Evolutionary conservation across 2,797 vertebrate genomes (phyloP).

Genomic region (Lagodon rhomboides): DNA sequence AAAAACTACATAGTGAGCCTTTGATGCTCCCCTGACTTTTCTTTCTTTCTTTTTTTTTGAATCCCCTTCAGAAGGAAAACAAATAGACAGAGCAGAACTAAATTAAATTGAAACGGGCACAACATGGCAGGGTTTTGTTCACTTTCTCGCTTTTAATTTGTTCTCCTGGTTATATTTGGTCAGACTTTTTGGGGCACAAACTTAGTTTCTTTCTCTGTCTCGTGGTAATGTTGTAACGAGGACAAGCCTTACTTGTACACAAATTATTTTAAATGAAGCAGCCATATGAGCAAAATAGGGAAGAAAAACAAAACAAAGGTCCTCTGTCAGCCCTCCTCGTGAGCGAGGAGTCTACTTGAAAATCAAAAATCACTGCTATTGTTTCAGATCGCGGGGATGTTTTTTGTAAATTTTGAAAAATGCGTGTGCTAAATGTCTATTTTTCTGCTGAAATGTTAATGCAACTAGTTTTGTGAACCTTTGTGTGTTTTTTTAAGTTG

Average conservation of each 20-base stretch:
- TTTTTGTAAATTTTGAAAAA: conserved; percentile 74
- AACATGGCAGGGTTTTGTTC: conserved; percentile 3
- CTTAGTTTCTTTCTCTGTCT: conserved; percentile 28
- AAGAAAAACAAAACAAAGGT: not conserved
- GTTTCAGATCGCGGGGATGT: conserved; percentile 59
- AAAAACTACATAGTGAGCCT: too few relatives aligned
- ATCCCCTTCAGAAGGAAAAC: not conserved
- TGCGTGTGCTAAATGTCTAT: conserved; percentile 77
- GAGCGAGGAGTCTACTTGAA: conserved; percentile 77
- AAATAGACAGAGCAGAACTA: not conserved
- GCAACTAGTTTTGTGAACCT: conserved; percentile 75
- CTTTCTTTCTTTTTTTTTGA: too few relatives aligned
- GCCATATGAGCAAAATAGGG: conserved; percentile 67
- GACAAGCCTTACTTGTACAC: conserved; percentile 43
- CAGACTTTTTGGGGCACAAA: not conserved
- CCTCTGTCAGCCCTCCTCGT: conserved; percentile 45
- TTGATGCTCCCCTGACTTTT: too few relatives aligned
- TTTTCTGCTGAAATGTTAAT: conserved; percentile 79
- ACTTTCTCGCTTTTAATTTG: conserved; percentile 8
- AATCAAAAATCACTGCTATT: conserved; percentile 53
- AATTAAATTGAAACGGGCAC: not conserved
- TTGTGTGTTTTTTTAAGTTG: conserved; percentile 59
- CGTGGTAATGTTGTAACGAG: conserved; percentile 20
- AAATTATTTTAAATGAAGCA: conserved; percentile 59
- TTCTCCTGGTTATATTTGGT: conserved; percentile 24